Evolutionary conservation across 2,888 invertebrate genomes (phyloP).

Genomic region (Hoplodrina ambigua): DNA sequence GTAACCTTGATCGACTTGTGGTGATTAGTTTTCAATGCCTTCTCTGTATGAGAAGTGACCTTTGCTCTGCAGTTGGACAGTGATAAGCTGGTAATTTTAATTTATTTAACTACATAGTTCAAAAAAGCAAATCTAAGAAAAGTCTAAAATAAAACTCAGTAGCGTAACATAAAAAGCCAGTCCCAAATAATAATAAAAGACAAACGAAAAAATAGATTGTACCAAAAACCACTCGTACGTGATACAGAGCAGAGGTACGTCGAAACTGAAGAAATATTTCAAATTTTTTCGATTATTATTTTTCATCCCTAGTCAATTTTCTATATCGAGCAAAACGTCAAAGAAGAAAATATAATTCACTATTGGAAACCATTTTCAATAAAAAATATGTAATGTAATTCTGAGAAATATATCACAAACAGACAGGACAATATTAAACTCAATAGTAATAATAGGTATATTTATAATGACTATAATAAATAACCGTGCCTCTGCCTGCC

Average conservation of each 20-base stretch:
- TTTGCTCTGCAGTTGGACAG: no score
- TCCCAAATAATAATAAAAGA: conserved; percentile 6
- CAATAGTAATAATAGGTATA: neutral
- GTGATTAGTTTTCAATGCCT: no score
- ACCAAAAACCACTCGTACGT: conserved; percentile 1
- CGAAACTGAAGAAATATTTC: conserved; percentile 5
- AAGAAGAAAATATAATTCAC: neutral
- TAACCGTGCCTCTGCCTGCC: no score
- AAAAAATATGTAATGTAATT: neutral
- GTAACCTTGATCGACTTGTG: no score
- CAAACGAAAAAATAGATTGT: conserved; percentile 1
- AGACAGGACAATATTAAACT: neutral
- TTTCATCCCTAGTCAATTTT: neutral
- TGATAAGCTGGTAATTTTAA: no score
- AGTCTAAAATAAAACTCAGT: neutral
- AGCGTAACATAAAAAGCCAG: conserved; percentile 12
- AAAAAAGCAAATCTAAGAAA: no score
- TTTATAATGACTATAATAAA: conserved; percentile 1
- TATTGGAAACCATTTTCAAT: neutral
- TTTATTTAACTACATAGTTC: no score
- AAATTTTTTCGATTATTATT: neutral
- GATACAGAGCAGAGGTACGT: conserved; percentile 8
- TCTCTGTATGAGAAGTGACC: no score
- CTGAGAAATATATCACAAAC: conserved; percentile 5
- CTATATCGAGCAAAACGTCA: neutral